A percentile compares a stretch with the other conserved stretches of the same genome.
Conservation (phyloP, 2,888 invertebrate species). For the Cephus rjabovi region DNA sequence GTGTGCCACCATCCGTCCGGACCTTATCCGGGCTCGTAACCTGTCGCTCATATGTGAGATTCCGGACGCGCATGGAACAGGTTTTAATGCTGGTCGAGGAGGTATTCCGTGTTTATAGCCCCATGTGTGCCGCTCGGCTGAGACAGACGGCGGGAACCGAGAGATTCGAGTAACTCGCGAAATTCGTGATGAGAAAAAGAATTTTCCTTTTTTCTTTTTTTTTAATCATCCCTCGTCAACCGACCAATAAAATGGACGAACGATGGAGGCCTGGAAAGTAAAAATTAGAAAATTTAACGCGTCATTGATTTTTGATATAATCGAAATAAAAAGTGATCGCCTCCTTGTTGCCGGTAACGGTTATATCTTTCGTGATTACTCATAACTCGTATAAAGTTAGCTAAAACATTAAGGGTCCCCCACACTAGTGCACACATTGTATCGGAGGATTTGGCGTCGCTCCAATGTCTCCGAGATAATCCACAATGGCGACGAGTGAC, state of each 20-base stretch:
- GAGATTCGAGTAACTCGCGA: neutral
- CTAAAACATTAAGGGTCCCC: conserved; percentile 1
- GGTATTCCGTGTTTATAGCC: conserved; percentile 35
- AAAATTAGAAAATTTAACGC: neutral
- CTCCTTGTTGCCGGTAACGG: neutral
- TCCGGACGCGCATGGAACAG: conserved; percentile 43
- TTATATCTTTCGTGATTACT: conserved; percentile 4
- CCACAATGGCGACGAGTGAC: neutral
- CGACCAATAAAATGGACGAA: neutral
- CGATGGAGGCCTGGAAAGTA: too few relatives aligned
- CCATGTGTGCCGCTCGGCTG: conserved; percentile 14
- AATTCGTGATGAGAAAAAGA: neutral
- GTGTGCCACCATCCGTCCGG: neutral
- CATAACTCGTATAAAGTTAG: conserved; percentile 17
- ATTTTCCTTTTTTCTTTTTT: too few relatives aligned
- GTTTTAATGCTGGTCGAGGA: conserved; percentile 41
- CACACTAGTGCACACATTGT: neutral
- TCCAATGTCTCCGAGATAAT: neutral
- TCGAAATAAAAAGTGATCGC: neutral
- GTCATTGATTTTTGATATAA: neutral
- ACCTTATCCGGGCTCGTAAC: conserved; percentile 27
- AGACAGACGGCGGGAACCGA: neutral
- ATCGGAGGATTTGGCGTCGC: neutral
- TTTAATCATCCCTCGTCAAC: neutral
- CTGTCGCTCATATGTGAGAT: conserved; percentile 50